Base-by-base conservation (phyloP, 2,888 invertebrate genomes). In the Heliconius sara region DNA sequence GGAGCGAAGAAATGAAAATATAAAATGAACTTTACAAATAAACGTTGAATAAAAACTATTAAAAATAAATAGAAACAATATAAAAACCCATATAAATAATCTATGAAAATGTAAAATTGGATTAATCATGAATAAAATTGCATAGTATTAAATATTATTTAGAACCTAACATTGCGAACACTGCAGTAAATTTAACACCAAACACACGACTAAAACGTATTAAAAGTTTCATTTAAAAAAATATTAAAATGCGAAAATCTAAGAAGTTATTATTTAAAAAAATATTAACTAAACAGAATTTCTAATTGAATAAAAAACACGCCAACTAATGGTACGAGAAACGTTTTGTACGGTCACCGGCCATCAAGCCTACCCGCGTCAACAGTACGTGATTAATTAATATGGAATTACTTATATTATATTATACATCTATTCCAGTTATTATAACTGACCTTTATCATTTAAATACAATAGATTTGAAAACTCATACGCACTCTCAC, bases 281-380 rank as follows among this genome's bases (percentile, higher is more conserved):
- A 57, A 57, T 57, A 57, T 22, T 57, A 22, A 19, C 22, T 6
- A 9, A 22, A 19, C 22, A 0, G 2, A 22, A 22, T 7, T 57
- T 19, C 57, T 57, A 22, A 57, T 57, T 57, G 9, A 57, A 27
- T 65, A 13, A 13, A 39, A 25, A 65, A 65, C 19, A 30, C 19
- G 73, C 76, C 39, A 47, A 68, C 68, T 73, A 73, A 34, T 60
- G 57, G 52, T 68, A 68, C n/a, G 43, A 68, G 57, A 73, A 60
- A 7, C 34, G n/a, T 60, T 73, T 73, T 60, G 57, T 52, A 30
- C n/a, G 34, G 67, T 67, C 76, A 73, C 60, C 76, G 70, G 77
- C 76, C 75, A 72, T 75, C 80, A 81, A 82, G 78, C 81, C 73
- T 82, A 83, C 83, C 83, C 83, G 72, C 80, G 83, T 83, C 83